These are phyloP conservation scores for Mobula hypostoma DNA, from an alignment of 2,113 vertebrate genomes.

Conservation along the genomic window DNA sequence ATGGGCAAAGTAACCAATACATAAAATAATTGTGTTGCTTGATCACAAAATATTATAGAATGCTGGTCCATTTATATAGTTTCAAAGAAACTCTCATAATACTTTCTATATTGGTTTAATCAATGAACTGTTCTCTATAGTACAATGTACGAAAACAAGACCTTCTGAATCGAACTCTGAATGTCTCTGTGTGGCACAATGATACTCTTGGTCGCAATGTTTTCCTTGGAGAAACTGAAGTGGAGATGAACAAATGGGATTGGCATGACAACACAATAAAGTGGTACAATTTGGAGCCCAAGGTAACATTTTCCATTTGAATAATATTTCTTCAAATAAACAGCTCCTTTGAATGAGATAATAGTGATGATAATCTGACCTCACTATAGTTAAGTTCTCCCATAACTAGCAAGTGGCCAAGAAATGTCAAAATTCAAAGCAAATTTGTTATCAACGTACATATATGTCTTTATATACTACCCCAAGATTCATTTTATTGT, in stretches of 20 bases:
- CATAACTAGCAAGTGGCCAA: not conserved
- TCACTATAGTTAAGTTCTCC: not conserved
- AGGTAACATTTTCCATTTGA: conserved; percentile 41
- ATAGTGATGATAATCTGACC: not conserved
- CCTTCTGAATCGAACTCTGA: conserved; percentile 43
- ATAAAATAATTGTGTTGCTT: not conserved
- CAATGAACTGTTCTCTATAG: conserved; percentile 38
- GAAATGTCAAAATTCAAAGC: not conserved
- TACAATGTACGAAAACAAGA: conserved; percentile 48
- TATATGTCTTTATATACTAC: too few species aligned
- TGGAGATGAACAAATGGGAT: conserved; percentile 46
- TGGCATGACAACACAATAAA: conserved; percentile 43
- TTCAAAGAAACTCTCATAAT: not conserved
- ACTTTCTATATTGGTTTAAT: not conserved
- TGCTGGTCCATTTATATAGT: not conserved
- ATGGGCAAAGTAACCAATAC: not conserved
- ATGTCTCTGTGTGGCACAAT: conserved; percentile 51
- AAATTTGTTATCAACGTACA: too few species aligned
- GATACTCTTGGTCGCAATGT: conserved; percentile 48
- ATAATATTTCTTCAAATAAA: not conserved
- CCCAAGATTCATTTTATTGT: too few species aligned
- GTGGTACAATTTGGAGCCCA: conserved; percentile 49
- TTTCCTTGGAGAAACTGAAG: conserved; percentile 48
- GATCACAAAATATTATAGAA: not conserved
- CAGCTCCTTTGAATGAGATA: not conserved